Conservation (phyloP, 2,797 vertebrate species). For the Vipera ursinii region DNA sequence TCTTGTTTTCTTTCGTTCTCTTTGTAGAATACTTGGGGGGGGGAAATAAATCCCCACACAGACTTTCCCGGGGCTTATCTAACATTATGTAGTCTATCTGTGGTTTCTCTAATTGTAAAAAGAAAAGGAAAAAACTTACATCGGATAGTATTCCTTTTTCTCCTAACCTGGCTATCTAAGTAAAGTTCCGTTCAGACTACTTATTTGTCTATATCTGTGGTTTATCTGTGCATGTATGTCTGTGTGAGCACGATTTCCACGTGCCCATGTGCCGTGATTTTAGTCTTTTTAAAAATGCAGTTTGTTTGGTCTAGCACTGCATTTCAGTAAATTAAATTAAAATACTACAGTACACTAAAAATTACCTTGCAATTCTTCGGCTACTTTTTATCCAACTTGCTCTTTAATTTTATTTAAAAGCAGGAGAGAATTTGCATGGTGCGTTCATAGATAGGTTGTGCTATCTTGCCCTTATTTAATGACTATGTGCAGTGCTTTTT, state of each 20-base stretch:
- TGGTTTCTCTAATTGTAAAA: conserved; percentile 12
- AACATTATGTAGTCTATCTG: conserved; percentile 7
- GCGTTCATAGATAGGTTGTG: not conserved
- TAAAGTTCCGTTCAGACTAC: not conserved
- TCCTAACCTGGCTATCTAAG: not conserved
- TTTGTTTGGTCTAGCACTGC: not conserved
- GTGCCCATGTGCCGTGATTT: not conserved
- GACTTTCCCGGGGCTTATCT: not conserved
- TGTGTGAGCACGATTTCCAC: not conserved
- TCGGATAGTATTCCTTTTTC: not conserved
- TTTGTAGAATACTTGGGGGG: not conserved
- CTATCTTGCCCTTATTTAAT: not conserved
- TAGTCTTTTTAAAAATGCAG: not conserved
- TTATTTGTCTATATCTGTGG: not conserved
- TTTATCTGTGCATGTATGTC: not conserved
- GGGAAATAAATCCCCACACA: not conserved
- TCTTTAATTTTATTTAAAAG: not conserved
- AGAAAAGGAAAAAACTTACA: conserved; percentile 36
- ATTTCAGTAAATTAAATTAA: not conserved
- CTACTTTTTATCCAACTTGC: not conserved
- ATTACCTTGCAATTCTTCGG: not conserved
- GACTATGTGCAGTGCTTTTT: too few species aligned
- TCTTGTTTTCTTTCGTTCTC: not conserved
- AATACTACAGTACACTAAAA: not conserved
- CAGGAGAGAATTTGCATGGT: not conserved